Base-by-base conservation (phyloP, 2,113 vertebrate species). In the Pangasianodon hypophthalmus region DNA sequence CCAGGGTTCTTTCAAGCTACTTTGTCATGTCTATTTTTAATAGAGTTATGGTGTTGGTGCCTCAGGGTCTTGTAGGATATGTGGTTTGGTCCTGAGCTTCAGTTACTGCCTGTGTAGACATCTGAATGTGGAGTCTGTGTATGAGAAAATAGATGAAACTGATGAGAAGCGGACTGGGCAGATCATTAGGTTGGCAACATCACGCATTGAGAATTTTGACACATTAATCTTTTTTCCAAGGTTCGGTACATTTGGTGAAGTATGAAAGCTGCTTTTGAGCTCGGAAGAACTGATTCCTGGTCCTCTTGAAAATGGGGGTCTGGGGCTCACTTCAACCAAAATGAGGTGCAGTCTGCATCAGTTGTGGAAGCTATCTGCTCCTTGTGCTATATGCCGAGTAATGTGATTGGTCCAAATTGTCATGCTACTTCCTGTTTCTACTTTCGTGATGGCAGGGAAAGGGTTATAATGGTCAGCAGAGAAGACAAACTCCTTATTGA, bases 101-200 rank as follows among this genome's bases (percentile, higher is more conserved):
- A 84, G 56, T 60, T 84, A 60, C 37, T 44, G 54, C 82, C 11
- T 46, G 56, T 62, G 56, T 46, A 26, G 56, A 84, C 56, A 84
- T 84, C 56, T 84, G 82, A 13, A 62, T 84, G 24, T 84, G 82
- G 82, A 84, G 82, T 44, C 56, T 46, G 29, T 44, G 56, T 62
- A 84, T 44, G 21, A 41, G 81, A 58, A 83, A 83, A 41, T 83
- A 32, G 21, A 62, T 62, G 29, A 54, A 54, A 81, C 18, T 81
- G 79, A 81, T 81, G 79, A 81, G 29, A 81, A 81, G 50, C 79
- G 54, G 48, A 52, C 29, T 18, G 50, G 29, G 48, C 6, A 54
- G 14, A 77, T 77, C 73, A 77, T 77, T 46, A 48, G 41, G 9
- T 16, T 75, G 41, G 41, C 73, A 77, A 81, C 26, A 52, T 5